phyloP scores from a whole-genome alignment of 2,888 invertebrate genomes.

The Nesidiocoris tenuis region DNA sequence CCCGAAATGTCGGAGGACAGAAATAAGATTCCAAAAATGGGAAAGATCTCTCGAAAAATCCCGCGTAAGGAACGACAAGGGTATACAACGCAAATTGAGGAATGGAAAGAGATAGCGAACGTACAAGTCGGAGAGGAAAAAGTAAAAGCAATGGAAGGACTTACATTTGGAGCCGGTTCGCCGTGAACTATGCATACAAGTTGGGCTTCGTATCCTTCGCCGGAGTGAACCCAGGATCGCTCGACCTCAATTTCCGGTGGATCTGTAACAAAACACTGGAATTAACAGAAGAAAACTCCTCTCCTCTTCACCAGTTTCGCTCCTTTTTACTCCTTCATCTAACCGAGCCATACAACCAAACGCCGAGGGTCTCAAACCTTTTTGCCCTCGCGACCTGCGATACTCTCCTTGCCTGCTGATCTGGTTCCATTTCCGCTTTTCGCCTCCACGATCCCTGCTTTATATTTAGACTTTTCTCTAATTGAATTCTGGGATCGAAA shows the following conservation, averaged over 20 bases:
- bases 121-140: conserved; percentile 7
- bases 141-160: conserved; percentile 50
- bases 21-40: background rate
- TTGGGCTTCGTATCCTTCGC: conserved; percentile 66
- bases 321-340: background rate
- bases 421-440: background rate
- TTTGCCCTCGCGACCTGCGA: background rate
- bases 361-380: conserved; percentile 2
- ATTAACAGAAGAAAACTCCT: conserved; percentile 21
- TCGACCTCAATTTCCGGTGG: conserved; percentile 63
- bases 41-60: background rate
- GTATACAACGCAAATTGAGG: conserved; percentile 7
- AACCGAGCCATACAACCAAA: background rate
- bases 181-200: conserved; percentile 68
- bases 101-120: conserved; percentile 1
- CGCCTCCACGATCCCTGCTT: conserved; percentile 7
- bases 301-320: background rate
- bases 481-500: conserved; percentile 21
- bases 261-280: conserved; percentile 56
- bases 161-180: conserved; percentile 66
- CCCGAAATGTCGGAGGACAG: background rate
- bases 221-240: conserved; percentile 65
- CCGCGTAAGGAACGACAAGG: background rate
- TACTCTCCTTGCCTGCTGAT: background rate
- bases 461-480: conserved; percentile 18